phyloP scores from a whole-genome alignment of 2,113 vertebrate genomes.

The Regulus satrapa region DNA sequence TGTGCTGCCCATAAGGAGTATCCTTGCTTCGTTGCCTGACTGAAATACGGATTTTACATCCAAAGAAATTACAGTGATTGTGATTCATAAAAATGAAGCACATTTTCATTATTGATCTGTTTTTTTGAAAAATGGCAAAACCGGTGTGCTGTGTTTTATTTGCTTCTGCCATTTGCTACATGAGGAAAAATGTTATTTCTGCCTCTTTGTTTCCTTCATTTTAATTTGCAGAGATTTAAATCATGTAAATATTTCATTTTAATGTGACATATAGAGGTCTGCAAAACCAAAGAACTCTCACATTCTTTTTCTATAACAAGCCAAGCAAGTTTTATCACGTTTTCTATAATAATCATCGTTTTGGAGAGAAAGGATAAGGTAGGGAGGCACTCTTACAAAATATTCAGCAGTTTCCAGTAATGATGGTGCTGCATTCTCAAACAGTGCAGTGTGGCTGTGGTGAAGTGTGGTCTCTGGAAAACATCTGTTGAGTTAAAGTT shows the following conservation, averaged over 20 bases:
- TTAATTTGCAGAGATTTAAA: neutral
- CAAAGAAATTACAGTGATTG: neutral
- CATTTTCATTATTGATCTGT: conserved; percentile 33
- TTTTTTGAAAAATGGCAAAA: neutral
- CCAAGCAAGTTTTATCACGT: neutral
- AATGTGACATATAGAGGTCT: neutral
- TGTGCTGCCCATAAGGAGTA: neutral
- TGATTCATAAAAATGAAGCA: neutral
- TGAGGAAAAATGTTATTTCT: neutral
- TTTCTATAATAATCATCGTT: neutral
- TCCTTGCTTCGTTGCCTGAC: neutral
- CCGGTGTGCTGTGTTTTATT: neutral
- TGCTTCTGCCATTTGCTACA: neutral
- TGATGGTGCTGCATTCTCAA: neutral
- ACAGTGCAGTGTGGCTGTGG: neutral
- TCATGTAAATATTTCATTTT: neutral
- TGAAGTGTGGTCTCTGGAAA: neutral
- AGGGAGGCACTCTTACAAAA: neutral
- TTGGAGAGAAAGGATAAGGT: neutral
- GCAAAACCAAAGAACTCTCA: neutral
- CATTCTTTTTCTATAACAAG: neutral
- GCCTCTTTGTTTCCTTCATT: neutral
- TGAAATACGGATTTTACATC: neutral
- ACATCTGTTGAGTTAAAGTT: neutral
- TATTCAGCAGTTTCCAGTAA: neutral